Percentiles rank a stretch among this genome's conserved stretches.
phyloP scores from a whole-genome alignment of 2,113 vertebrate genomes.

The Megalops atlanticus region DNA sequence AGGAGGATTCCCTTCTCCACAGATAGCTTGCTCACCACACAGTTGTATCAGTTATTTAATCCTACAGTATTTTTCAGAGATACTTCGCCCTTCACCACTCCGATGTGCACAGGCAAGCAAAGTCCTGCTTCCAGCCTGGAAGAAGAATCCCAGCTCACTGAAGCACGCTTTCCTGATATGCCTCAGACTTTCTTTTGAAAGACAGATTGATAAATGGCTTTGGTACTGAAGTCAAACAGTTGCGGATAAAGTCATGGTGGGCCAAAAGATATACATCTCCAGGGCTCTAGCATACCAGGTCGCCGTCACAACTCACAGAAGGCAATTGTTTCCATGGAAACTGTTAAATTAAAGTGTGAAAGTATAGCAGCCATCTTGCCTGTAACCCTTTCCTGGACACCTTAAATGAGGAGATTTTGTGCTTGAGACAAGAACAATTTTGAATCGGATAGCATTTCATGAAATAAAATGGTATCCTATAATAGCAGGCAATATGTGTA shows the following conservation, averaged over 20 bases:
- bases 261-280: background rate
- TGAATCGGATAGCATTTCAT: background rate
- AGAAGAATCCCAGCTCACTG: too few relatives aligned
- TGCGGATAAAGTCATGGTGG: slow-evolving; percentile 8
- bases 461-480: background rate
- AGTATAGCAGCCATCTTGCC: slow-evolving; percentile 12
- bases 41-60: too few relatives aligned
- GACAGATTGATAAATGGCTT: background rate
- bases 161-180: too few relatives aligned
- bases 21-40: background rate
- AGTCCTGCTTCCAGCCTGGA: too few relatives aligned
- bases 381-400: slow-evolving; percentile 18
- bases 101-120: too few relatives aligned
- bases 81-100: too few relatives aligned
- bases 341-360: slow-evolving; percentile 18
- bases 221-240: background rate
- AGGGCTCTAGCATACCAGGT: slow-evolving; percentile 7
- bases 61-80: too few relatives aligned
- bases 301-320: slow-evolving; percentile 14
- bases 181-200: too few relatives aligned
- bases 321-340: slow-evolving; percentile 32
- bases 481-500: background rate
- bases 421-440: background rate
- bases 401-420: background rate
- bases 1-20: background rate